Evolutionary conservation across 1,140 invertebrate genomes (phyloP).

Genomic region (Bombus waltoni): DNA sequence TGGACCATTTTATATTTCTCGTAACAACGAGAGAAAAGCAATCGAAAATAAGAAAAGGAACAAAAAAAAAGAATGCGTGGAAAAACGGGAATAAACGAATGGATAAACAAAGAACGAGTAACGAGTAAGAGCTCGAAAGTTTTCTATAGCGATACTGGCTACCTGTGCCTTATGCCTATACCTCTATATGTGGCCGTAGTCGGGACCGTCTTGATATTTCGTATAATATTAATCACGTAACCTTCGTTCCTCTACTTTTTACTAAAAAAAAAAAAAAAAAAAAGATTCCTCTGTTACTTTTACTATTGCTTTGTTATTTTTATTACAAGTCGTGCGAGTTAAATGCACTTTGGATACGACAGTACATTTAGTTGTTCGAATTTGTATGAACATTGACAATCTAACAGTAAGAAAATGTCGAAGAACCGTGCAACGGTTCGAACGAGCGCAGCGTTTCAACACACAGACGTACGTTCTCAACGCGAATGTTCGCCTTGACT

Average conservation of each 20-base stretch:
- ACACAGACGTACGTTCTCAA: too few relatives aligned
- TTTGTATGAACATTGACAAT: neutral
- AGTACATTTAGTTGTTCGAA: neutral
- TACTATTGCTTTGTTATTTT: neutral
- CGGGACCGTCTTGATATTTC: constrained; percentile 63
- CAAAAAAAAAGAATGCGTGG: neutral
- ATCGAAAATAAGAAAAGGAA: neutral
- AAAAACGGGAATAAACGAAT: neutral
- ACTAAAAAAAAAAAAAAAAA: neutral
- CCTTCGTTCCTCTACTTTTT: neutral
- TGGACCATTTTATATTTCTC: constrained; percentile 23
- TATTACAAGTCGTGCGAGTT: neutral
- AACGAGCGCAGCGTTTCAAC: too few relatives aligned
- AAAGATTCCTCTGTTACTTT: neutral
- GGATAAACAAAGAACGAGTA: constrained; percentile 18
- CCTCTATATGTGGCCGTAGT: constrained; percentile 68
- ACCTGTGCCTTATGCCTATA: constrained; percentile 74
- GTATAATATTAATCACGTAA: neutral
- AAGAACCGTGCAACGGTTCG: too few relatives aligned
- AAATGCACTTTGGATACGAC: neutral
- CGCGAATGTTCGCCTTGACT: neutral
- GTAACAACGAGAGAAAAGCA: constrained; percentile 19
- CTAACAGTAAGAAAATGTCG: too few relatives aligned
- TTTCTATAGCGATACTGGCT: constrained; percentile 67
- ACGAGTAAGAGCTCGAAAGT: constrained; percentile 35